These are phyloP conservation scores for Leptinotarsa juncta DNA, from an alignment of 2,888 invertebrate species.

Conservation along the genomic window DNA sequence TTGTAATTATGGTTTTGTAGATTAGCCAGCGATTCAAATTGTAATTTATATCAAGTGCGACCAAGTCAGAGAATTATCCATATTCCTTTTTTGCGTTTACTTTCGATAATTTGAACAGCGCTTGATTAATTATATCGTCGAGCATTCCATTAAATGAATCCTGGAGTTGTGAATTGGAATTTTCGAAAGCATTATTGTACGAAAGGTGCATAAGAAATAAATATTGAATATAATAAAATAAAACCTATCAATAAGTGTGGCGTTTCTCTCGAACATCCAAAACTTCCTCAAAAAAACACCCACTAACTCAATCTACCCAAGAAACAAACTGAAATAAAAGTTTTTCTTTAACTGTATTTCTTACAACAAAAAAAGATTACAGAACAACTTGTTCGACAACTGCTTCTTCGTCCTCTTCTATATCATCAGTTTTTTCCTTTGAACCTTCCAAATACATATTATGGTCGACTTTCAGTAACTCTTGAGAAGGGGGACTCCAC, in stretches of 20 bases:
- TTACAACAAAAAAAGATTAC: constrained; percentile 31
- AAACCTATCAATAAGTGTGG: constrained; percentile 34
- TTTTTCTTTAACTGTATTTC: not conserved
- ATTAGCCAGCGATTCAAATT: constrained; percentile 14
- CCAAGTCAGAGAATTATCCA: constrained; percentile 10
- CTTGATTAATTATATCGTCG: constrained; percentile 17
- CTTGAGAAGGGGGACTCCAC: constrained; percentile 73
- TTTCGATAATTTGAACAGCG: constrained; percentile 10
- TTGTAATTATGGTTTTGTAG: constrained; percentile 47
- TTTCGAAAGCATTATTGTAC: constrained; percentile 53
- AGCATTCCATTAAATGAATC: constrained; percentile 37
- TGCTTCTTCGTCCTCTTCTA: constrained; percentile 58
- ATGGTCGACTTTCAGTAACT: constrained; percentile 76
- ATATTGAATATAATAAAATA: constrained; percentile 48
- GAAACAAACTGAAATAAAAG: not conserved
- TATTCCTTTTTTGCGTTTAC: not conserved
- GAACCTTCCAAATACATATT: constrained; percentile 52
- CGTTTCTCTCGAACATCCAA: not conserved
- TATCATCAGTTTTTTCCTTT: constrained; percentile 48
- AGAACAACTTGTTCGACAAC: constrained; percentile 52
- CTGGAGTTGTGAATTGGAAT: constrained; percentile 47
- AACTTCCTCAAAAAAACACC: no score
- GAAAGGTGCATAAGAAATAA: constrained; percentile 57
- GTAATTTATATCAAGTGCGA: constrained; percentile 17
- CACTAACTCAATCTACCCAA: no score